Conservation (phyloP, 1,140 invertebrate genomes). For the Liolophura sinensis region DNA sequence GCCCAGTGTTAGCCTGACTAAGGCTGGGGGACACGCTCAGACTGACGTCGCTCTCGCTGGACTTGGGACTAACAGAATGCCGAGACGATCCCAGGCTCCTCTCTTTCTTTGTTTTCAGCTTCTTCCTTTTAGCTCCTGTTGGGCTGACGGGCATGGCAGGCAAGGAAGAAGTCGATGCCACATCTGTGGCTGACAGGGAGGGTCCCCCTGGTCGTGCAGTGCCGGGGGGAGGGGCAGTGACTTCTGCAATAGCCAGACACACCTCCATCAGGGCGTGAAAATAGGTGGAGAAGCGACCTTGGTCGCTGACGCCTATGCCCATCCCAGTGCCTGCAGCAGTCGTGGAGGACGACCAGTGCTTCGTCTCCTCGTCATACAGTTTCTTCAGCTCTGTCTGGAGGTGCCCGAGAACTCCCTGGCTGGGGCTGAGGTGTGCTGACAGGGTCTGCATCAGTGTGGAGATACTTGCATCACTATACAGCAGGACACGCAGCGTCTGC, state of each 20-base stretch:
- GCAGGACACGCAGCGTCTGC: conserved; percentile 47
- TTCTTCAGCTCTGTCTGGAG: conserved; percentile 50
- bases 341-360: conserved; percentile 28
- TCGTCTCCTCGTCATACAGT: conserved; percentile 55
- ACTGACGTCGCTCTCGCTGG: conserved; percentile 12
- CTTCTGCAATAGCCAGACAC: conserved; percentile 51
- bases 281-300: conserved; percentile 53
- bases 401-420: conserved; percentile 38
- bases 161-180: conserved; percentile 11
- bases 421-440: conserved; percentile 38
- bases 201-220: conserved; percentile 13
- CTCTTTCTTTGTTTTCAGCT: conserved; percentile 53
- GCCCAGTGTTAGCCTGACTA: conserved; percentile 37
- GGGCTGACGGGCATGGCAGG: conserved; percentile 16
- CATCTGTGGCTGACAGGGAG: conserved; percentile 11
- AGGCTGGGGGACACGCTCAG: conserved; percentile 18
- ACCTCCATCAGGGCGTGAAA: conserved; percentile 55
- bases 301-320: conserved; percentile 47
- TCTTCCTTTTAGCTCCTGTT: conserved; percentile 48
- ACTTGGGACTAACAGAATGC: conserved; percentile 23
- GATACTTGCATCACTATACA: conserved; percentile 31
- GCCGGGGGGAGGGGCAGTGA: conserved; percentile 22
- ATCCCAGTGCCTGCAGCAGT: conserved; percentile 35
- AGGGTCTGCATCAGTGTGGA: conserved; percentile 34
- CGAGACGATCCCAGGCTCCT: conserved; percentile 14